Conservation (phyloP, 2,888 invertebrate genomes). For the Hyalella azteca region DNA sequence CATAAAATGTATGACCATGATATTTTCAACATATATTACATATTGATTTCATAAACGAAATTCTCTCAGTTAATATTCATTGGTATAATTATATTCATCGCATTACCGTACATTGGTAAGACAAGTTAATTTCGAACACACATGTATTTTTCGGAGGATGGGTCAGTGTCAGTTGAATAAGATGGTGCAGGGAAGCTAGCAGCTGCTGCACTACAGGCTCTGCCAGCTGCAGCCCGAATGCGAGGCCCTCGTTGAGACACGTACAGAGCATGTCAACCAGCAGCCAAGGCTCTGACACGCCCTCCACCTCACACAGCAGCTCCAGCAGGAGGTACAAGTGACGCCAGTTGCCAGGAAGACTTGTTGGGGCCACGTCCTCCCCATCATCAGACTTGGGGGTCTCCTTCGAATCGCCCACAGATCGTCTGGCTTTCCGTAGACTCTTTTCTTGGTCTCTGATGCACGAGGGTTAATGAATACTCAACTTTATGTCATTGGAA, state of each 20-base stretch:
- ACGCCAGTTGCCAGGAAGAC: conserved; percentile 37
- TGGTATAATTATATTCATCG: too few relatives aligned
- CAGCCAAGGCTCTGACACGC: conserved; percentile 47
- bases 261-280: conserved; percentile 43
- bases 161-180: conserved; percentile 35
- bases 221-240: conserved; percentile 36
- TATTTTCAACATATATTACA: too few relatives aligned
- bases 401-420: background rate
- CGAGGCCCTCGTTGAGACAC: conserved; percentile 43
- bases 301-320: conserved; percentile 48
- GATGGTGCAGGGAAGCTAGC: conserved; percentile 48
- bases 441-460: background rate
- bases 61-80: too few relatives aligned
- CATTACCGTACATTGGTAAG: too few relatives aligned
- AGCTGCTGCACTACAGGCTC: conserved; percentile 50
- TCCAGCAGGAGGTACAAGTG: conserved; percentile 49
- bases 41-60: too few relatives aligned
- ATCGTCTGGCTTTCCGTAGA: background rate
- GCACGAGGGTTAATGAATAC: too few relatives aligned
- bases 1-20: too few relatives aligned
- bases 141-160: background rate
- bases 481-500: too few relatives aligned
- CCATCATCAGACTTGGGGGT: background rate
- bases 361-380: background rate
- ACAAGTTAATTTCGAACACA: background rate